A percentile compares a stretch with the other conserved stretches of the same genome.
phyloP scores from a whole-genome alignment of 2,797 vertebrate genomes.

The Acropternis orthonyx region DNA sequence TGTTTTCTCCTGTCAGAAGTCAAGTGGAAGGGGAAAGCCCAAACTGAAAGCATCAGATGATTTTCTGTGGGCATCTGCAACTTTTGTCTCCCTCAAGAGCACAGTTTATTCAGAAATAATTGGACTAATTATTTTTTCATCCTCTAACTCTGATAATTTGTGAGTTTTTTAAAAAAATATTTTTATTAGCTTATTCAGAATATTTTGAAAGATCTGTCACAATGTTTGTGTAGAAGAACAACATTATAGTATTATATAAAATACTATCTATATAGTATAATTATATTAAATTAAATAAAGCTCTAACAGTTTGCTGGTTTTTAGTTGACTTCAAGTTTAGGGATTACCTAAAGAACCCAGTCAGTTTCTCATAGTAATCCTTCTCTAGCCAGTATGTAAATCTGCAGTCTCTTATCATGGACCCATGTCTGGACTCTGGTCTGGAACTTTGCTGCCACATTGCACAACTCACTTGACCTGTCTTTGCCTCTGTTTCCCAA shows the following conservation, averaged over 20 bases:
- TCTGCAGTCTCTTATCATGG: neutral
- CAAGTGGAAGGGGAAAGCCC: neutral
- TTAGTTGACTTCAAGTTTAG: neutral
- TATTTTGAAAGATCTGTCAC: neutral
- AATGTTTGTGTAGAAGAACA: neutral
- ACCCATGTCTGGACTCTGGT: neutral
- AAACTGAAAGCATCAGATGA: neutral
- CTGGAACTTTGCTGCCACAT: neutral
- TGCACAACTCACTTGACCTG: neutral
- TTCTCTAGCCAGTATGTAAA: neutral
- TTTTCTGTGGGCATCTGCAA: neutral
- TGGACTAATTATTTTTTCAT: neutral
- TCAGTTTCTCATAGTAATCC: neutral
- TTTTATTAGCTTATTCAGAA: neutral
- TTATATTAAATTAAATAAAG: neutral
- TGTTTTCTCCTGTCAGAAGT: neutral
- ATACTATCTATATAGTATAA: neutral
- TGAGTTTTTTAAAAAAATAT: accelerated
- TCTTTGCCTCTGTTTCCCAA: neutral
- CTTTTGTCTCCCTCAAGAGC: neutral
- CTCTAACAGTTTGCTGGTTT: neutral
- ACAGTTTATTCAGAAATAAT: neutral
- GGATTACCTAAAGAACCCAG: neutral
- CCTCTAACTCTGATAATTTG: neutral
- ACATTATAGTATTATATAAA: neutral